These are phyloP conservation scores for Tenodera sinensis DNA, from an alignment of 2,888 invertebrate species.

Conservation along the genomic window DNA sequence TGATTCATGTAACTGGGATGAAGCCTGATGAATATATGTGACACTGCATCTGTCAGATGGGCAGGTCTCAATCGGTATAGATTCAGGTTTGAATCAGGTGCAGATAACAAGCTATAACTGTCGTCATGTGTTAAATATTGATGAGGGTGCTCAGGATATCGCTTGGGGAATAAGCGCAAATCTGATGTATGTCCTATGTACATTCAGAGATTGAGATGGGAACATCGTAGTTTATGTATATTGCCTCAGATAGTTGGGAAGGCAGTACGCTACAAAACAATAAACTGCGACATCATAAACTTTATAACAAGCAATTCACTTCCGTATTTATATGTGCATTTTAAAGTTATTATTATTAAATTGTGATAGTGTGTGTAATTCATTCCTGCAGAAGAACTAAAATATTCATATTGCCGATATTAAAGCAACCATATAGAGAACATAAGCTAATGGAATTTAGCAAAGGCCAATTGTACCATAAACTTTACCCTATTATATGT, in stretches of 20 bases:
- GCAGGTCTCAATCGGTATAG: background rate
- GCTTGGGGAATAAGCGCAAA: background rate
- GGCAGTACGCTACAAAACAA: no score
- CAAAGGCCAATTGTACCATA: no score
- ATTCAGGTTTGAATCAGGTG: background rate
- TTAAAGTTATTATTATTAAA: no score
- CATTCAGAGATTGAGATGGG: background rate
- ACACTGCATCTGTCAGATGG: background rate
- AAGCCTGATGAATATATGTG: background rate
- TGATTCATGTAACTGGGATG: background rate
- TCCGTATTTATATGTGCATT: no score
- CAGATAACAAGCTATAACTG: background rate
- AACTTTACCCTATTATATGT: no score
- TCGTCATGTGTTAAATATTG: background rate
- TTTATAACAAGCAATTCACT: no score
- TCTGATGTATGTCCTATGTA: background rate
- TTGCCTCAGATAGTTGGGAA: background rate
- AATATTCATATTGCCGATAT: no score
- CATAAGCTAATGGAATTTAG: no score
- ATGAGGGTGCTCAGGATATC: background rate
- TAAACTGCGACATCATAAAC: no score
- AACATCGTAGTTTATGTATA: background rate
- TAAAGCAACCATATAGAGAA: no score
- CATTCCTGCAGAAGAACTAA: no score
- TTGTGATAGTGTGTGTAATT: no score